Evolutionary conservation across 1,140 invertebrate genomes (phyloP).

Genomic region (Lineus longissimus): DNA sequence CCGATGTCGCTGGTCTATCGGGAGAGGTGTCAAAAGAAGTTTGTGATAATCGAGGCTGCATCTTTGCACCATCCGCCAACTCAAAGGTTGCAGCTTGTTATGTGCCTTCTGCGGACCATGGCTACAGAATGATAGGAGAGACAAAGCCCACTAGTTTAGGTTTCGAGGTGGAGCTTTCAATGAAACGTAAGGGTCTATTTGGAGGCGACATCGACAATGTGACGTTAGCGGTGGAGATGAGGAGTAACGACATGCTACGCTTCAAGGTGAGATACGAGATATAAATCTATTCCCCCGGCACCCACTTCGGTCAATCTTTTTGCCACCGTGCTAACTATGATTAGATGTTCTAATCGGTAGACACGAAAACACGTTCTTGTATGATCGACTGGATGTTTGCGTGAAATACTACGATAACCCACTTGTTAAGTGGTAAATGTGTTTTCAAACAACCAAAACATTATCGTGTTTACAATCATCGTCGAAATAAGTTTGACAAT

Average conservation of each 20-base stretch:
- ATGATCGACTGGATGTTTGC: no score
- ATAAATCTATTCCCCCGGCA: no score
- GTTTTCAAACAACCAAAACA: no score
- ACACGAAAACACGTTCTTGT: no score
- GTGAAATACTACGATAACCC: no score
- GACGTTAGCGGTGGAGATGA: constrained; percentile 25
- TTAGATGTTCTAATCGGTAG: no score
- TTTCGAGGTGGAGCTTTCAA: constrained; percentile 16
- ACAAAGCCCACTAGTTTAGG: constrained; percentile 16
- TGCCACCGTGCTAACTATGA: no score
- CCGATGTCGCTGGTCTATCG: no score
- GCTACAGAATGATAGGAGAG: constrained; percentile 17
- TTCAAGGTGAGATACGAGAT: constrained; percentile 26
- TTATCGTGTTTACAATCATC: no score
- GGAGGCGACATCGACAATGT: constrained; percentile 17
- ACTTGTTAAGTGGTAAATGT: no score
- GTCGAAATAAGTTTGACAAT: no score
- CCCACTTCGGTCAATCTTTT: no score
- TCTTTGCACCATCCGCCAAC: constrained; percentile 15
- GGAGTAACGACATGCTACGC: constrained; percentile 22
- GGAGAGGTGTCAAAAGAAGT: constrained; percentile 19
- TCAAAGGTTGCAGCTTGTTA: constrained; percentile 22
- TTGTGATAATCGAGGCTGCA: constrained; percentile 27
- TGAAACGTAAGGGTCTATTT: constrained; percentile 24
- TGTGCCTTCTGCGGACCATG: constrained; percentile 14